Evolutionary conservation across 2,888 invertebrate genomes (phyloP), one percentile per base, ranked within the genome.

Genomic region (Sympetrum striolatum): DNA sequence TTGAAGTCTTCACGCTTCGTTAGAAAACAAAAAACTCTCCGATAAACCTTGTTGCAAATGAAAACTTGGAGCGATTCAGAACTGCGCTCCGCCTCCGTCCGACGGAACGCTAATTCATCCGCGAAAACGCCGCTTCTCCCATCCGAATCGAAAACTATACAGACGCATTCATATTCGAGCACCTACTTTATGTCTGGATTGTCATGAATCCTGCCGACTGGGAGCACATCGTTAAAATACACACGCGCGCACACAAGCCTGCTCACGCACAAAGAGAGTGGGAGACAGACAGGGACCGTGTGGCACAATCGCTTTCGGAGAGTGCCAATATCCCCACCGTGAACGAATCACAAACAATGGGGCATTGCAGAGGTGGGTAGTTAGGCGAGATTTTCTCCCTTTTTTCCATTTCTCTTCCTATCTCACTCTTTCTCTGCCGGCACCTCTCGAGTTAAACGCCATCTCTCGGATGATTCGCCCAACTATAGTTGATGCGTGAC

Each of bases 311-410:
- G 58, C 86, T 86, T 86, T 86, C 86, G 86, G 60, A 31, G 60
- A 58, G 48, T 64, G 60, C 86, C 64, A 86, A 86, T 86, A 86
- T 86, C 58, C 58, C 39, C 86, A 48, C 37, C 58, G 86, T 58
- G 86, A 86, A 86, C 86, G 86, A 86, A 86, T 86, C 86, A 86
- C 86, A 22, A 86, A 86, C 86, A 86, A 86, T 86, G 86, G 86
- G 22, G 31, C 86, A 31, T 64, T 86, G 64, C 22, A 15, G 86
- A 86, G 58, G 35, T 58, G 35, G 58, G 82, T 82, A 64, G 64
- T 22, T 64, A 25, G 82, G 82, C 58, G 58, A 15, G 82, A 58
- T 82, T 82, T 35, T 35, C 35, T 82, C 14, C 18, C 58, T 35
- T 82, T 82, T 58, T 58, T 53, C n/a, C 53, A 35, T 58, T 58